Evolutionary conservation across 2,113 vertebrate genomes (phyloP).

Genomic region (Falco punctatus): DNA sequence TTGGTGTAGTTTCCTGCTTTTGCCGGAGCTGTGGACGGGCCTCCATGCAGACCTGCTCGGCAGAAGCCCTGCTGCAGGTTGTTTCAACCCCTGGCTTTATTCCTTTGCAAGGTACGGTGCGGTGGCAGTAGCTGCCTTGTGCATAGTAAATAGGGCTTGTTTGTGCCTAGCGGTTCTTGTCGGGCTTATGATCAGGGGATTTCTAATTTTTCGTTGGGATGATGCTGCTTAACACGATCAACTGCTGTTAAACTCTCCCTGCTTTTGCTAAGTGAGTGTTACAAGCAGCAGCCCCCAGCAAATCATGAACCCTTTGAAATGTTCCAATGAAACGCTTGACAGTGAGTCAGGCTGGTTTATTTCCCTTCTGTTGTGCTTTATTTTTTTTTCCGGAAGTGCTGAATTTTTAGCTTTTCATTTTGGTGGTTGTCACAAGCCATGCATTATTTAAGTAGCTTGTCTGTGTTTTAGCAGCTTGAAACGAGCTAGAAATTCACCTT

Average conservation of each 20-base stretch:
- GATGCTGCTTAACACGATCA: neutral
- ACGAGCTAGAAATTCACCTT: slow-evolving; percentile 36
- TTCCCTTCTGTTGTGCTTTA: neutral
- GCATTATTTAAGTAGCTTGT: slow-evolving; percentile 58
- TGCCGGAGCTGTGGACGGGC: neutral
- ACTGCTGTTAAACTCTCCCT: neutral
- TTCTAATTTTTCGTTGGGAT: neutral
- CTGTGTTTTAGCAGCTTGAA: slow-evolving; percentile 54
- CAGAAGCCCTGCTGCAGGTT: neutral
- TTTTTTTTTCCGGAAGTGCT: neutral
- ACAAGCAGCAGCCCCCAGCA: slow-evolving; percentile 24
- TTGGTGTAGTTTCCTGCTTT: neutral
- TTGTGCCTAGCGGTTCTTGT: neutral
- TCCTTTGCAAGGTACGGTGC: neutral
- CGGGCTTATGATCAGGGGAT: neutral
- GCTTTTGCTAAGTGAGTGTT: neutral
- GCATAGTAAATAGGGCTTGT: neutral
- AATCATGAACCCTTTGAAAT: neutral
- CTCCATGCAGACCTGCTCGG: neutral
- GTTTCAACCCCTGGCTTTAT: neutral
- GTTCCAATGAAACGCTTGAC: neutral
- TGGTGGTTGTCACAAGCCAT: slow-evolving; percentile 25
- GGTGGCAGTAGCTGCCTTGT: neutral
- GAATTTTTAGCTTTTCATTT: slow-evolving; percentile 11
- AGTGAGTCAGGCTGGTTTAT: neutral